These are phyloP conservation scores for Dipus sagitta DNA, from an alignment of 2,797 vertebrate species.

Conservation along the genomic window DNA sequence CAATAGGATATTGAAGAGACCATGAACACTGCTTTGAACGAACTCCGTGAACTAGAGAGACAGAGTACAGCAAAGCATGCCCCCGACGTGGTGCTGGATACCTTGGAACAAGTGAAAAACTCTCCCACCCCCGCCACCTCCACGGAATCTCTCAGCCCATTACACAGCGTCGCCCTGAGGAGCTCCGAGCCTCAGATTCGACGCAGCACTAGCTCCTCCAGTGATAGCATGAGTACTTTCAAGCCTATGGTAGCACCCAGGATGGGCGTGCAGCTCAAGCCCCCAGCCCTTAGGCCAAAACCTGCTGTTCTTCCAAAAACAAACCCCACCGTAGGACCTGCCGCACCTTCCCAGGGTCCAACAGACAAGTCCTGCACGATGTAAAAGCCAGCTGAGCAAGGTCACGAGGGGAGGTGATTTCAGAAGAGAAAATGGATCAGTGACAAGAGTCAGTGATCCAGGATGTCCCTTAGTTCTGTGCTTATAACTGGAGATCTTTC, in stretches of 20 bases:
- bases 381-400: constrained; percentile 89
- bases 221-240: constrained; percentile 97
- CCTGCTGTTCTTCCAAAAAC: constrained; percentile 96
- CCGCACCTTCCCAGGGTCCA: constrained; percentile 92
- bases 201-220: constrained; percentile 95
- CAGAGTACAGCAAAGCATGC: constrained; percentile 98
- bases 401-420: constrained; percentile 72
- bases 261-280: constrained; percentile 98
- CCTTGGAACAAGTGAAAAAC: constrained; percentile 96
- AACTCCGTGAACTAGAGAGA: constrained; percentile 97
- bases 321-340: constrained; percentile 90
- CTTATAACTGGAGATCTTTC: constrained; percentile 94
- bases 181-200: constrained; percentile 94
- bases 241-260: constrained; percentile 96
- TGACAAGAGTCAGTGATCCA: constrained; percentile 83
- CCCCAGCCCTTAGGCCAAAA: constrained; percentile 97
- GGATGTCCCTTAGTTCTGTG: constrained; percentile 89
- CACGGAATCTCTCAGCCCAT: constrained; percentile 90
- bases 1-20: constrained; percentile 98
- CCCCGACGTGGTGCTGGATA: constrained; percentile 98
- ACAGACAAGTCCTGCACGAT: constrained; percentile 99
- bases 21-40: constrained; percentile 98
- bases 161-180: constrained; percentile 89
- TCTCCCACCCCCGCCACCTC: constrained; percentile 88
- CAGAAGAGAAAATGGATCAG: constrained; percentile 80